Base-by-base conservation (phyloP, 2,797 vertebrate species). In the Galago senegalensis region DNA sequence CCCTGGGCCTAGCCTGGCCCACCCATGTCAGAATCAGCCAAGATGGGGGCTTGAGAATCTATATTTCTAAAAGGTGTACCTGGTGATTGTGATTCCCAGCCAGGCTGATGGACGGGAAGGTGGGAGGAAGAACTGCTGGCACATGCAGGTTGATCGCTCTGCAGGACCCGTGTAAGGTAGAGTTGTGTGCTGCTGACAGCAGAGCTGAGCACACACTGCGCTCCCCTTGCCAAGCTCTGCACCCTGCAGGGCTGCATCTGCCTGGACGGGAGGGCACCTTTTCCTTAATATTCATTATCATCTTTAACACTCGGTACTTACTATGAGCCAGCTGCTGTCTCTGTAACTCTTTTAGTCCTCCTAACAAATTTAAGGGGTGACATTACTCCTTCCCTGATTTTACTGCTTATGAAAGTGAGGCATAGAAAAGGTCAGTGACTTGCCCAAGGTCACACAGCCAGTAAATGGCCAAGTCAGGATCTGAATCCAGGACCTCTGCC, bases 191-290 rank as follows among this genome's bases (percentile, higher is more conserved):
- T 87, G 34, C 34, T 5, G 58, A 61, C 61, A 25, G 79, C 69
- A 72, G 65, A 67, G 65, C n/a, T 67, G 31, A 67, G 65, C 3
- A 3, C 65, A 70, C 67, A 37, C 31, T 10, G 31, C 25, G 16
- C 5, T 60, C 29, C 34, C 0, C 67, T 84, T 70, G 95, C 75
- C 80, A 89, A 58, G 72, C 27, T 88, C 67, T 69, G 40, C 46
- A 40, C 60, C 86, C 89, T 84, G 63, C 43, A 72, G 65, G 40
- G 40, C 16, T 83, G 65, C 89, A 75, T 87, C 86, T 93, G 80
- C 76, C 75, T 75, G 34, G 31, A 69, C 87, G 56, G 69, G 85
- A 89, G 34, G 77, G 6, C 34, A 34, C 43, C 60, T 70, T 85
- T 94, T 92, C 69, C 49, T 60, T 91, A 23, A 88, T 46, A 70